Base-by-base conservation (phyloP, 2,113 vertebrate species). In the Andinoacara biseriatus region DNA sequence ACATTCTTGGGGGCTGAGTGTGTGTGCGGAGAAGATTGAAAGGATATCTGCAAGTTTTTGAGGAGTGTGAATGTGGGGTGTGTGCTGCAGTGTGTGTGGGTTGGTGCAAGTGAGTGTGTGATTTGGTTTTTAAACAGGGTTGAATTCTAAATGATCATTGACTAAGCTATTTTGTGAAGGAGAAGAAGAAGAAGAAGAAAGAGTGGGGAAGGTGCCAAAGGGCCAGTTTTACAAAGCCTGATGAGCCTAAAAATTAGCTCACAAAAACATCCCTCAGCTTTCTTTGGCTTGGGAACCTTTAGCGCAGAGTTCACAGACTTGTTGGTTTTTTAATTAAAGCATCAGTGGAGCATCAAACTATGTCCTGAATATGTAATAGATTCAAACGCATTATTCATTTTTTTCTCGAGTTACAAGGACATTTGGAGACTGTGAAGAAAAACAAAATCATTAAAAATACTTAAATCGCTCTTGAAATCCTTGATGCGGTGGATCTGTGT, bases 51-150 rank as follows among this genome's bases (percentile, higher is more conserved):
- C n/a, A 54, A 80, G 81, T 79, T 84, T 46, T 14, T 33, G 33
- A 46, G 56, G 18, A 17, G 76, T 80, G 79, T 8, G 60, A 49
- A 65, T 80, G 60, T 58, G 54, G 11, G 40, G 60, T 57, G 58
- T 56, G 74, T 74, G 87, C 80, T 75, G 75, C 58, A 24, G 67
- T 67, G 65, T 54, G 76, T 67, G 78, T 74, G 69, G 22, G 61
- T 58, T 33, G 49, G 31, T 63, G 74, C 46, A 62, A 31, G 52
- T 18, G 15, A 74, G 59, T 75, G 52, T 11, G 74, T 4, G 87
- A 80, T 82, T 40, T 83, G 90, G 15, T 85, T 90, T 84, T 80
- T 77, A 93, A 93, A 63, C 43, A 87, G 80, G 33, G 2, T 3
- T 81, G 87, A 90, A 80, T 81, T 78, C 26, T 75, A 74, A 87